Evolutionary conservation across 2,888 invertebrate species (phyloP).

Genomic region (Folsomia manolachei): DNA sequence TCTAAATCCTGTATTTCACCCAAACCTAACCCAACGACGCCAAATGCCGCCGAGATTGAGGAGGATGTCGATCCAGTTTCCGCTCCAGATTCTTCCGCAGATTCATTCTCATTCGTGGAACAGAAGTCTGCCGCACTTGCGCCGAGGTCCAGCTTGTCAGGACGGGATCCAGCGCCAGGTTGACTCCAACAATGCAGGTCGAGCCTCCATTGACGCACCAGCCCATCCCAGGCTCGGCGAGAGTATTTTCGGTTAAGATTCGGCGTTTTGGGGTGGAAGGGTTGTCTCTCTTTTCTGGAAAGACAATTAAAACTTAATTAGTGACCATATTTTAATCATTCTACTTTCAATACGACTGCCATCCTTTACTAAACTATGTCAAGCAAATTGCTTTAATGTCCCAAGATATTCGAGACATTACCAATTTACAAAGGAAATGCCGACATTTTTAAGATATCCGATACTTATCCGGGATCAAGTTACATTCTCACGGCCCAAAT

Average conservation of each 20-base stretch:
- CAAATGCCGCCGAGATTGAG: conserved; percentile 38
- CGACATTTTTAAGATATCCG: too few relatives aligned
- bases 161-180: conserved; percentile 13
- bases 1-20: not conserved
- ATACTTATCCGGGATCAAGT: too few relatives aligned
- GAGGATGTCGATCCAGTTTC: conserved; percentile 37
- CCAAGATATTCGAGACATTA: too few relatives aligned
- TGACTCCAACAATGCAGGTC: conserved; percentile 72
- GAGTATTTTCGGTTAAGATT: conserved; percentile 84
- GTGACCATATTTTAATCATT: conserved; percentile 2
- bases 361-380: too few relatives aligned
- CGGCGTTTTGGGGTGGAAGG: conserved; percentile 82
- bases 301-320: conserved; percentile 9
- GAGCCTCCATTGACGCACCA: conserved; percentile 82
- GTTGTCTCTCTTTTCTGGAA: conserved; percentile 59
- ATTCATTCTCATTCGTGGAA: conserved; percentile 29
- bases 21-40: conserved; percentile 25
- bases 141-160: not conserved
- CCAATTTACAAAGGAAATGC: too few relatives aligned
- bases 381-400: too few relatives aligned
- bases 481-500: too few relatives aligned
- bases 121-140: conserved; percentile 12
- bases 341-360: too few relatives aligned
- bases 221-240: conserved; percentile 86
- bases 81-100: conserved; percentile 27